These are phyloP conservation scores for Ptyas mucosa DNA, from an alignment of 2,113 vertebrate species.

Conservation along the genomic window DNA sequence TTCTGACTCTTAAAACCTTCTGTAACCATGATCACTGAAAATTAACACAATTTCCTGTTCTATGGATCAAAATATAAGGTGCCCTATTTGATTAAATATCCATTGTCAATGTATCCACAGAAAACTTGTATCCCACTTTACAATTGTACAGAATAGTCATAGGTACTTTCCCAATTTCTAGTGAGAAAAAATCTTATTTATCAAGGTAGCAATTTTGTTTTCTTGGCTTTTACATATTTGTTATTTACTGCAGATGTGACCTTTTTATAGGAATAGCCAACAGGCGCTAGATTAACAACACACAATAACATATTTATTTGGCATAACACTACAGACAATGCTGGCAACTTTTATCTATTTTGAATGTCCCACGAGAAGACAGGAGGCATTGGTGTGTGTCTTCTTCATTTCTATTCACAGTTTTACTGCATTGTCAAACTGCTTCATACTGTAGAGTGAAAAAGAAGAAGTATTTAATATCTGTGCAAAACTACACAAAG, in stretches of 20 bases:
- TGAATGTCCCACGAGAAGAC: slow-evolving; percentile 24
- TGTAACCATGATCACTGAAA: neutral
- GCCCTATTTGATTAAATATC: neutral
- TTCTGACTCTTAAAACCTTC: neutral
- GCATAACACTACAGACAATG: slow-evolving; percentile 57
- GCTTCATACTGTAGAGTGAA: slow-evolving; percentile 21
- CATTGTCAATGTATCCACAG: neutral
- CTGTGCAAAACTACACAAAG: slow-evolving; percentile 6
- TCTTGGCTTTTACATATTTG: slow-evolving; percentile 27
- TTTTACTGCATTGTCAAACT: slow-evolving; percentile 53
- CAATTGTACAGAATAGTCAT: neutral
- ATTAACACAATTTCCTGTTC: neutral
- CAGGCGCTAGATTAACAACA: slow-evolving; percentile 62
- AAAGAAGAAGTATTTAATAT: slow-evolving; percentile 1
- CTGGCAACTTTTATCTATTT: slow-evolving; percentile 58
- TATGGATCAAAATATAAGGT: neutral
- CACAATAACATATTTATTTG: slow-evolving; percentile 51
- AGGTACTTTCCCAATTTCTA: slow-evolving; percentile 5
- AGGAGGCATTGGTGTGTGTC: slow-evolving; percentile 32
- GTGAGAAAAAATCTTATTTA: slow-evolving; percentile 6
- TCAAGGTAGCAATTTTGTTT: slow-evolving; percentile 7
- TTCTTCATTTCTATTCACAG: slow-evolving; percentile 50
- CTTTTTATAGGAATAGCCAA: slow-evolving; percentile 45
- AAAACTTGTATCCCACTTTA: neutral
- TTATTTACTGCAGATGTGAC: slow-evolving; percentile 3